Evolutionary conservation across 1,140 invertebrate species (phyloP).

Genomic region (Ectropis grisescens): DNA sequence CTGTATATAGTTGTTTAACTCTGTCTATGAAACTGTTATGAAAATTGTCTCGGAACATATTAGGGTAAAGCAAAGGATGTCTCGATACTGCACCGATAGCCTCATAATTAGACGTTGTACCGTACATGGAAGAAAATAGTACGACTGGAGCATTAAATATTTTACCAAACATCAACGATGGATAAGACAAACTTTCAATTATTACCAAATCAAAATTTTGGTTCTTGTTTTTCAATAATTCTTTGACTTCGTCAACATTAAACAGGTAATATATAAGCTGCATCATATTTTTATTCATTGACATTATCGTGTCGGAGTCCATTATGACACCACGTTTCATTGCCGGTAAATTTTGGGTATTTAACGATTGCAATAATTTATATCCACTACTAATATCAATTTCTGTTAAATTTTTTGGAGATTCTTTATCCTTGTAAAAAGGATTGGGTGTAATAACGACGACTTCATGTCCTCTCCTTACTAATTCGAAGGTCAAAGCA

Average conservation of each 20-base stretch:
- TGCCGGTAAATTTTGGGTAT: too few relatives aligned
- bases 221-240: constrained; percentile 24
- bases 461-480: constrained; percentile 4
- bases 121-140: constrained; percentile 22
- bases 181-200: constrained; percentile 23
- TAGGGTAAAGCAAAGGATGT: constrained; percentile 31
- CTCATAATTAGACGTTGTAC: constrained; percentile 16
- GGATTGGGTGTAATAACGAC: constrained; percentile 4
- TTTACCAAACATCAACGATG: constrained; percentile 23
- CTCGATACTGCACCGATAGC: constrained; percentile 28
- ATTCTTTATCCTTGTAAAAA: background rate
- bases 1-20: constrained; percentile 15
- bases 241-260: constrained; percentile 17
- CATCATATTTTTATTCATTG: background rate
- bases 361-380: background rate
- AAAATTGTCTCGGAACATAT: constrained; percentile 16
- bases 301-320: background rate
- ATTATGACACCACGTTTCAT: constrained; percentile 1
- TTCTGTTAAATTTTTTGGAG: constrained; percentile 2
- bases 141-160: constrained; percentile 36
- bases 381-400: constrained; percentile 1
- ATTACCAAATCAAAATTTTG: constrained; percentile 42
- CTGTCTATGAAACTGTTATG: constrained; percentile 17
- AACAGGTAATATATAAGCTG: background rate
- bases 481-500: background rate